Conservation (phyloP, 2,797 vertebrate genomes). For the Protonibea diacanthus region DNA sequence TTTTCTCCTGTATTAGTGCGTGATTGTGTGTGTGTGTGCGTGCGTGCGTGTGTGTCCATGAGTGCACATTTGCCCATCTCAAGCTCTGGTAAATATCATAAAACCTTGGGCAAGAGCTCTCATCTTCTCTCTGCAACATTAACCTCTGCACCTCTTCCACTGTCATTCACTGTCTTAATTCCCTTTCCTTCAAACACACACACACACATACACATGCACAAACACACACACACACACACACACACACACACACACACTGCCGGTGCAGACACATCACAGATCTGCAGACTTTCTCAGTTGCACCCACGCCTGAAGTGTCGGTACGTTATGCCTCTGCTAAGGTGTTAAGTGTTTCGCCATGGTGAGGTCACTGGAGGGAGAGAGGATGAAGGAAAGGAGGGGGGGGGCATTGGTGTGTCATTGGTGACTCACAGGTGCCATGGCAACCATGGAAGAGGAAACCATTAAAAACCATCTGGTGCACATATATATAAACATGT, state of each 20-base stretch:
- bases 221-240: conserved; percentile 4
- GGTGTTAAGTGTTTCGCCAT: conserved; percentile 70
- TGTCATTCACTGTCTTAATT: conserved; percentile 32
- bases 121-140: conserved; percentile 32
- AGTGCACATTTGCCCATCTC: conserved; percentile 8
- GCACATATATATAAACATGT: conserved; percentile 35
- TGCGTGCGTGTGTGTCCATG: conserved; percentile 15
- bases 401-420: conserved; percentile 43
- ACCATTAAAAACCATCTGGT: conserved; percentile 67
- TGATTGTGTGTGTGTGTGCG: background rate
- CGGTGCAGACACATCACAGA: conserved; percentile 16
- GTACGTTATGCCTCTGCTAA: conserved; percentile 52
- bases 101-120: background rate
- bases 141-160: conserved; percentile 27
- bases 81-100: conserved; percentile 32
- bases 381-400: background rate
- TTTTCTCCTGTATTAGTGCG: background rate
- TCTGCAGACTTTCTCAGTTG: conserved; percentile 44
- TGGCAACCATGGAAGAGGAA: conserved; percentile 74
- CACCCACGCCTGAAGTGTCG: conserved; percentile 53
- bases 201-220: conserved; percentile 12
- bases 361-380: conserved; percentile 63
- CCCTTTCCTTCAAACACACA: background rate
- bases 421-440: conserved; percentile 75
- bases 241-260: background rate